Conservation (phyloP, 2,797 vertebrate genomes). For the Epinephelus malabaricus region DNA sequence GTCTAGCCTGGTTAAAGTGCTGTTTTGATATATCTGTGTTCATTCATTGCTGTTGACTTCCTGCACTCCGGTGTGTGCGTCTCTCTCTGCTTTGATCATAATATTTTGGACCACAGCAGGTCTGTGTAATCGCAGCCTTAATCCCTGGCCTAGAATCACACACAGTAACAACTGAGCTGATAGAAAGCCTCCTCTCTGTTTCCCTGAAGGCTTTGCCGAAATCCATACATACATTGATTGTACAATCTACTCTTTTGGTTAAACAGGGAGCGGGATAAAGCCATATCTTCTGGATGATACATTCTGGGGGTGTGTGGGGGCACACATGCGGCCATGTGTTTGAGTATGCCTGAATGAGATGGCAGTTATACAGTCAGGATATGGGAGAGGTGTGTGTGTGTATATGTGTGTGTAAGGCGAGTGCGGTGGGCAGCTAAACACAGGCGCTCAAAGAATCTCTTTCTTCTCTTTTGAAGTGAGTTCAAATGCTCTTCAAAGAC, state of each 20-base stretch:
- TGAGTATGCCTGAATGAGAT: conserved; percentile 55
- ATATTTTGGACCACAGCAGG: conserved; percentile 70
- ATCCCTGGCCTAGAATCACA: conserved; percentile 73
- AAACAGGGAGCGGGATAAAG: conserved; percentile 60
- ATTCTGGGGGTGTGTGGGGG: conserved; percentile 30
- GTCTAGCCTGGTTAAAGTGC: neutral
- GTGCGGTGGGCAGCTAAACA: conserved; percentile 79
- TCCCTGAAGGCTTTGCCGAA: conserved; percentile 70
- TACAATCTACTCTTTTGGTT: conserved; percentile 66
- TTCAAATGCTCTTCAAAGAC: conserved; percentile 90
- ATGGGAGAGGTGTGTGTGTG: conserved; percentile 33
- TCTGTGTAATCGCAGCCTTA: conserved; percentile 77
- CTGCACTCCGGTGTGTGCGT: conserved; percentile 20
- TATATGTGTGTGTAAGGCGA: conserved; percentile 44
- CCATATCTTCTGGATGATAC: conserved; percentile 36
- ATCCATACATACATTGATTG: conserved; percentile 70
- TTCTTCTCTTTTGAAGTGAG: conserved; percentile 89
- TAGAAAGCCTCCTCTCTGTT: conserved; percentile 57
- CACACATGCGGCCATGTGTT: conserved; percentile 43
- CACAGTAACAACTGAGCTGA: conserved; percentile 68
- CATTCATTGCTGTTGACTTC: conserved; percentile 26
- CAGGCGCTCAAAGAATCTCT: conserved; percentile 86
- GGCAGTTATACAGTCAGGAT: conserved; percentile 52
- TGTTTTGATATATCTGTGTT: conserved; percentile 13
- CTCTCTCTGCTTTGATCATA: conserved; percentile 63